Evolutionary conservation across 2,113 vertebrate species (phyloP).

Genomic region (Eulemur rufifrons): DNA sequence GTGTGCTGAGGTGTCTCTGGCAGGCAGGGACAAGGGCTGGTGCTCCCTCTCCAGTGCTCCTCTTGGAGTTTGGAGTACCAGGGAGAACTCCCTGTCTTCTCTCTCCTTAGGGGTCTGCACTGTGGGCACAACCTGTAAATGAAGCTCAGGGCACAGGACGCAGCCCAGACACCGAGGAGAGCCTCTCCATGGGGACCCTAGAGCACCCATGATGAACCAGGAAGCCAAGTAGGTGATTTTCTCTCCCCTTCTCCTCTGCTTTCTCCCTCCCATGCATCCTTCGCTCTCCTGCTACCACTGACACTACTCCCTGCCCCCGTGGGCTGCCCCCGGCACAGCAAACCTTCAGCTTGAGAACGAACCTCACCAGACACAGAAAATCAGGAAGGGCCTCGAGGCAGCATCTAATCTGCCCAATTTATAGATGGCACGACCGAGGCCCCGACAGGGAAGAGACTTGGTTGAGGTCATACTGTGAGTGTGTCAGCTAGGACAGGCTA

Average conservation of each 20-base stretch:
- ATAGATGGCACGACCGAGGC: neutral
- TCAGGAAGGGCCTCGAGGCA: neutral
- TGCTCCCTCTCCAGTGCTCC: neutral
- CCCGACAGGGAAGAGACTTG: neutral
- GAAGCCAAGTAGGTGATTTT: conserved; percentile 40
- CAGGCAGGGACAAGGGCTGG: neutral
- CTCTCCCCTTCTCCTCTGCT: neutral
- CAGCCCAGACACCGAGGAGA: neutral
- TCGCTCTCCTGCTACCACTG: neutral
- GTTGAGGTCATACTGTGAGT: neutral
- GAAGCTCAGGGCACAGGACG: neutral
- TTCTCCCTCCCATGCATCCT: neutral
- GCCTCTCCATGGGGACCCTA: neutral
- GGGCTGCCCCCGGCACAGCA: neutral
- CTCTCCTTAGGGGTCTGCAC: neutral
- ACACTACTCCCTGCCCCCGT: neutral
- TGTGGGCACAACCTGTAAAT: neutral
- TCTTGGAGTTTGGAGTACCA: neutral
- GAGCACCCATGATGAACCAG: conserved; percentile 18
- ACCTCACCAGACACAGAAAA: neutral
- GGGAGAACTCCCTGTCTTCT: neutral
- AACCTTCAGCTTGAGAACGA: neutral
- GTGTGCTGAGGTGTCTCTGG: neutral
- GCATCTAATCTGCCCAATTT: neutral
- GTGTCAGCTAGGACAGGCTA: neutral